Evolutionary conservation across 1,140 invertebrate genomes (phyloP).

Genomic region (Thaumatotibia leucotreta): DNA sequence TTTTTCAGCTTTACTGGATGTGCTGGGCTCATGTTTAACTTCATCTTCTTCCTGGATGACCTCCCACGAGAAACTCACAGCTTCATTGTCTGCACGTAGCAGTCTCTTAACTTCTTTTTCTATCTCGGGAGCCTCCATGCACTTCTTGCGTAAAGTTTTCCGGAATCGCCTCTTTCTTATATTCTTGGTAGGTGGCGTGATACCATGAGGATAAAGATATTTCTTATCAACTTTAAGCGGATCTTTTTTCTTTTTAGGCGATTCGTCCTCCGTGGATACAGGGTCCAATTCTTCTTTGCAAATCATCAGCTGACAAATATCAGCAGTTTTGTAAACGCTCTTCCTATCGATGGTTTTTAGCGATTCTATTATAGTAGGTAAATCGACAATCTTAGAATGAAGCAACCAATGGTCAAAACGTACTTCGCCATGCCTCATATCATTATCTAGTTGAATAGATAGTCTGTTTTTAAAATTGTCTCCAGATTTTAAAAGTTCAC

Average conservation of each 20-base stretch:
- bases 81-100: constrained; percentile 93
- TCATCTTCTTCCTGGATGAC: constrained; percentile 95
- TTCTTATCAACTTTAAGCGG: constrained; percentile 96
- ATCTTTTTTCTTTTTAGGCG: constrained; percentile 91
- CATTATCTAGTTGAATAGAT: constrained; percentile 92
- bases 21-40: constrained; percentile 72
- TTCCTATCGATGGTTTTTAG: constrained; percentile 98
- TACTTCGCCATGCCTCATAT: constrained; percentile 93
- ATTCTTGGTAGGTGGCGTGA: too few species aligned
- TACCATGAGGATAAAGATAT: constrained; percentile 94
- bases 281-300: constrained; percentile 92
- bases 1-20: constrained; percentile 40
- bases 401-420: constrained; percentile 92
- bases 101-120: constrained; percentile 97
- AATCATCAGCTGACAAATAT: constrained; percentile 94
- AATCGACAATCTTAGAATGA: constrained; percentile 92
- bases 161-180: constrained; percentile 94
- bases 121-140: constrained; percentile 97
- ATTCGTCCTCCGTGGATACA: constrained; percentile 87
- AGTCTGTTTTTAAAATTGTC: constrained; percentile 91
- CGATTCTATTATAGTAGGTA: constrained; percentile 95
- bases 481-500: constrained; percentile 86
- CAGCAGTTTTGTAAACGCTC: constrained; percentile 98
- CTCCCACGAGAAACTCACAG: constrained; percentile 93
- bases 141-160: constrained; percentile 97